Percentiles rank a stretch among this genome's conserved stretches.
These are phyloP conservation scores for Syngnathus rostellatus DNA, from an alignment of 2,797 vertebrate species.

Conservation along the genomic window DNA sequence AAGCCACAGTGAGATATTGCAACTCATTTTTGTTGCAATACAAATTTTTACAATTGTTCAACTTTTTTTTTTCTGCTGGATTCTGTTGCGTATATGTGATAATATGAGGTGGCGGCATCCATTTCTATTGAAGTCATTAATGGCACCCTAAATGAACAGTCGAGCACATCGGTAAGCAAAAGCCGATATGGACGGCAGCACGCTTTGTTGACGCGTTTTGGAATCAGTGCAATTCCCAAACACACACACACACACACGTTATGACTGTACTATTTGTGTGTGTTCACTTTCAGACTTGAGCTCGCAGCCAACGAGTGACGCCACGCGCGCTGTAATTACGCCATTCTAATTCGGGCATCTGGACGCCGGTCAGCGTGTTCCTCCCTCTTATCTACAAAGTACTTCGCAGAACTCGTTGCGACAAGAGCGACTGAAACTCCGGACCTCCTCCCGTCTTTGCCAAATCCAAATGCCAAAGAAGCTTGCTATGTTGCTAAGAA, in stretches of 20 bases:
- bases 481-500: too few species aligned
- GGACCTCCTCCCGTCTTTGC: neutral
- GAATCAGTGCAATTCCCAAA: neutral
- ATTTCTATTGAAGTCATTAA: too few species aligned
- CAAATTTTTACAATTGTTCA: too few species aligned
- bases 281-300: neutral
- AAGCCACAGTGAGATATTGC: too few species aligned
- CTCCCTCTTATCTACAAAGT: neutral
- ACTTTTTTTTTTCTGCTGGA: too few species aligned
- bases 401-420: neutral
- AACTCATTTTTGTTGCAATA: too few species aligned
- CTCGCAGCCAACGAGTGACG: slow-evolving; percentile 5
- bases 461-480: neutral
- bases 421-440: neutral
- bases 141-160: too few species aligned
- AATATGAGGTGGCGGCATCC: too few species aligned
- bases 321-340: neutral
- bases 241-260: neutral
- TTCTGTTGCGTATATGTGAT: too few species aligned
- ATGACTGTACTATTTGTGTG: neutral
- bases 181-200: neutral
- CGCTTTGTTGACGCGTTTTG: neutral
- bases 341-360: neutral
- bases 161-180: too few species aligned
- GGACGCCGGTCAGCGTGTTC: neutral